phyloP scores from a whole-genome alignment of 2,113 vertebrate genomes.

The Ariopsis seemanni region DNA sequence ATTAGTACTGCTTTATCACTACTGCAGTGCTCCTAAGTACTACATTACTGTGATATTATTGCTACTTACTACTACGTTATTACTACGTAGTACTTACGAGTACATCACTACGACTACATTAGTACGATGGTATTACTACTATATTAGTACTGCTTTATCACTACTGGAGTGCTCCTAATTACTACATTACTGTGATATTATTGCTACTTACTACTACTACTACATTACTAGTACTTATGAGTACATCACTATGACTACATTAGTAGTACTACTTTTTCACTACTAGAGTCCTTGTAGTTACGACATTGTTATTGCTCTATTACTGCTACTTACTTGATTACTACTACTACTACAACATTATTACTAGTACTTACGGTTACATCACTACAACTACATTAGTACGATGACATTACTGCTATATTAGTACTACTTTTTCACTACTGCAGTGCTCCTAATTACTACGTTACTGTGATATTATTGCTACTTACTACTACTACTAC shows the following conservation, averaged over 20 bases:
- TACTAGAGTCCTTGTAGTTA: neutral
- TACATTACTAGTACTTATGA: too few species aligned
- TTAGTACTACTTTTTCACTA: neutral
- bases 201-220: too few species aligned
- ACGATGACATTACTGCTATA: neutral
- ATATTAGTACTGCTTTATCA: too few species aligned
- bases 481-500: neutral
- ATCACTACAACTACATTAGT: neutral
- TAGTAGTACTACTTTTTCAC: too few species aligned
- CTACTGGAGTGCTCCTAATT: too few species aligned
- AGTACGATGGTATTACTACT: neutral
- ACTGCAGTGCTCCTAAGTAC: neutral
- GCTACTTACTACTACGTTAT: too few species aligned
- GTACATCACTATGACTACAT: neutral
- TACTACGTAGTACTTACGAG: too few species aligned
- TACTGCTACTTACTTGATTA: neutral
- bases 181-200: too few species aligned
- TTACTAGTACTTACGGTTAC: neutral
- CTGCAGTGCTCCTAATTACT: too few species aligned
- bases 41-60: neutral
- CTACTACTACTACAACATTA: too few species aligned
- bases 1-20: neutral
- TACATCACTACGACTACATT: neutral
- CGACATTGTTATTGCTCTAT: neutral
- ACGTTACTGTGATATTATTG: neutral